These are phyloP conservation scores for Nebria salina DNA, from an alignment of 2,888 invertebrate genomes.

Conservation along the genomic window DNA sequence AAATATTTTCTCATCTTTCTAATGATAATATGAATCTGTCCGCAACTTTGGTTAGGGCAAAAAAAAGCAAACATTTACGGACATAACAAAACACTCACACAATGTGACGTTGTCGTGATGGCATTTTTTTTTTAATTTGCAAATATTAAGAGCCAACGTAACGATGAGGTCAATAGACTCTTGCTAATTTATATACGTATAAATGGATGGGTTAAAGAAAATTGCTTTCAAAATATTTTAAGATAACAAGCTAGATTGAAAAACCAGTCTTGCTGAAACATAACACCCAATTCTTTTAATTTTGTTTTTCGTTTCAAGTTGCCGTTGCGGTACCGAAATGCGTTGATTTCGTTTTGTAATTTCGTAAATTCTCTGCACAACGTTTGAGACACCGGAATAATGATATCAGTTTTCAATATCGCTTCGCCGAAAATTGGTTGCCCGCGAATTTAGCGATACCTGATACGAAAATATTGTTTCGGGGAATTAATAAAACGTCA, in stretches of 20 bases:
- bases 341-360: not conserved
- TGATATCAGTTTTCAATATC: not conserved
- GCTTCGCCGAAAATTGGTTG: not conserved
- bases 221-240: not conserved
- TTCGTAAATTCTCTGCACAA: not conserved
- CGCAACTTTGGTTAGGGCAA: not conserved
- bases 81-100: not conserved
- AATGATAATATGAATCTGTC: not conserved
- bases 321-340: not conserved
- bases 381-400: not conserved
- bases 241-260: not conserved
- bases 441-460: not conserved
- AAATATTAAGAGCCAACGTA: not conserved
- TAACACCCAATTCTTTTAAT: not conserved
- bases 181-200: not conserved
- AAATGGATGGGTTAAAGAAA: not conserved
- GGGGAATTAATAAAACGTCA: not conserved
- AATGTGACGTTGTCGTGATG: not conserved
- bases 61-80: not conserved
- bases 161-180: not conserved
- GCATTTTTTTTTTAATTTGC: slow-evolving; percentile 7
- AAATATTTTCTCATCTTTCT: too few relatives aligned
- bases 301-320: not conserved
- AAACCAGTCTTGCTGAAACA: not conserved
- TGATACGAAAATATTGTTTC: not conserved